Percentiles rank a stretch among this genome's conserved stretches.
phyloP scores from a whole-genome alignment of 2,113 vertebrate genomes.

The Ailuropoda melanoleuca region DNA sequence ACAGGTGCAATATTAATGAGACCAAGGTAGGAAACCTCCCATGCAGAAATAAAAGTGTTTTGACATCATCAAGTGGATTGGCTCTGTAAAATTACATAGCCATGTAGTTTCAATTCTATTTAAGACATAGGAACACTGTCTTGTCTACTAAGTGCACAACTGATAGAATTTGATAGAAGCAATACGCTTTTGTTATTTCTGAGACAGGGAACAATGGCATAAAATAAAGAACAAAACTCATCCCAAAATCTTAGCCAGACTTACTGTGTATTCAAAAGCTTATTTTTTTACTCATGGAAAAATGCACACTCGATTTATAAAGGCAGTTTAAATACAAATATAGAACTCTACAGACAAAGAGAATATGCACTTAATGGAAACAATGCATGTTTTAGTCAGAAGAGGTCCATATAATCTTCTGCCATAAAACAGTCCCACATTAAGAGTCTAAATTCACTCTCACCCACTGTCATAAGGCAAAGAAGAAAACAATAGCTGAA shows the following conservation, averaged over 20 bases:
- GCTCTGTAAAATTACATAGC: conserved; percentile 33
- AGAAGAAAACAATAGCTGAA: not conserved
- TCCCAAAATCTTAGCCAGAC: not conserved
- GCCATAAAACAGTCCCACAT: not conserved
- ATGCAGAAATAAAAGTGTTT: conserved; percentile 62
- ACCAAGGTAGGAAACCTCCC: conserved; percentile 6
- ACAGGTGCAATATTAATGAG: conserved; percentile 36
- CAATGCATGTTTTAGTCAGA: not conserved
- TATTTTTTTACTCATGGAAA: conserved; percentile 34
- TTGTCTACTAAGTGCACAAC: conserved; percentile 31
- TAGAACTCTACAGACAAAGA: not conserved
- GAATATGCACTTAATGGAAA: not conserved
- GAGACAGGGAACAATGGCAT: not conserved
- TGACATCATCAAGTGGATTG: conserved; percentile 54
- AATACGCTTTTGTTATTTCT: conserved; percentile 42
- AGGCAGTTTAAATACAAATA: not conserved
- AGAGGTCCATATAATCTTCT: not conserved
- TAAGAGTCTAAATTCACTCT: not conserved
- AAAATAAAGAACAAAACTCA: conserved; percentile 21
- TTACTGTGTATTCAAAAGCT: not conserved
- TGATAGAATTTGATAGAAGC: conserved; percentile 9
- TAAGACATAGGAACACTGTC: not conserved
- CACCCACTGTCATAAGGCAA: not conserved
- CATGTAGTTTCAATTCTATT: conserved; percentile 29
- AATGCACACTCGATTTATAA: conserved; percentile 2